Base-by-base conservation (phyloP, 2,797 vertebrate species). In the Poeciliopsis presidionis region DNA sequence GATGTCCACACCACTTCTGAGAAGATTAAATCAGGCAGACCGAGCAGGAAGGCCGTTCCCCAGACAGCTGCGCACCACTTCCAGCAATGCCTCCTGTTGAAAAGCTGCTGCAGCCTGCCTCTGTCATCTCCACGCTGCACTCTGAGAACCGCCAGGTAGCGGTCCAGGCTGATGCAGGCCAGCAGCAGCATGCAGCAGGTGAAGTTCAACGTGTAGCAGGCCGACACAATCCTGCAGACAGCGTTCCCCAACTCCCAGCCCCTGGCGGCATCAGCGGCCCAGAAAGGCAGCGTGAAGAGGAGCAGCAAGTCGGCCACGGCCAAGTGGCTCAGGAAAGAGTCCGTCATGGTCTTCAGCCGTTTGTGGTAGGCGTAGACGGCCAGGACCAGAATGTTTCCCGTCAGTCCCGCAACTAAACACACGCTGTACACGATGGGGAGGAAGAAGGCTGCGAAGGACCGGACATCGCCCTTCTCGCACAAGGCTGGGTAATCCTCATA, bases 171-270 rank as follows among this genome's bases (percentile, higher is more conserved):
- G 91, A 99, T 96, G 74, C 96, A 98, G 49, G 97, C 97, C 91
- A 99, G 91, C 75, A 99, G 95, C 87, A 97, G 92, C 97, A 98
- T 99, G 86, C 97, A 95, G 45, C 97, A 97, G 77, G 96, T 97
- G 91, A 99, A 99, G 90, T 97, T 99, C 73, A 96, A 91, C 0
- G 96, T 96, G 84, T 98, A 98, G 76, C 97, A 92, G 18, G 96
- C 95, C 0, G 97, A 96, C 22, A 97, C 91, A 0, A 97, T 82
- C 92, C 98, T 99, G 84, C 98, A 99, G 88, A 96, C 88, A 0
- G 72, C 4, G 3, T 78, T 89, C 5, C 98, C 97, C 33, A 98
- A 92, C 75, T 96, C 89, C 98, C 98, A 99, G 30, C 97, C 97
- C 1, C 94, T 90, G 12, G 94, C 94, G 0, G 96, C 96, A 0